Evolutionary conservation across 2,797 vertebrate species (phyloP).

Genomic region (Poliocrania exsul): DNA sequence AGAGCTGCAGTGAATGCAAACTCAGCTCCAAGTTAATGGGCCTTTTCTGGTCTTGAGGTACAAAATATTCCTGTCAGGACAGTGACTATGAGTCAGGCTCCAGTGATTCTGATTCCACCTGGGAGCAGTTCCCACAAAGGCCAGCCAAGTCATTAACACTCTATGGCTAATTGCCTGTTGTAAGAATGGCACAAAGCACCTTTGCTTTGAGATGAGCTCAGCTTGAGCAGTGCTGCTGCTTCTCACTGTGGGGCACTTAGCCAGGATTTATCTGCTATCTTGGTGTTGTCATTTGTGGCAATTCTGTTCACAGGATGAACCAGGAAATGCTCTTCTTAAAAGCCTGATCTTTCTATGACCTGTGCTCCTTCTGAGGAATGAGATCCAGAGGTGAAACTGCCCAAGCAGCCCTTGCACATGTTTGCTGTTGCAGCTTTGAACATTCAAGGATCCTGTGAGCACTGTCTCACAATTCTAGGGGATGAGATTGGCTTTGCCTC

Average conservation of each 20-base stretch:
- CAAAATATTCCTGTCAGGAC: not conserved
- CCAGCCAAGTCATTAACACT: slow-evolving; percentile 40
- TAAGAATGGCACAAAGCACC: not conserved
- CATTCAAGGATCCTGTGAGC: not conserved
- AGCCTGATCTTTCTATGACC: not conserved
- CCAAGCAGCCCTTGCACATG: not conserved
- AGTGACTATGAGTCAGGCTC: not conserved
- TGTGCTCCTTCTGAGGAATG: not conserved
- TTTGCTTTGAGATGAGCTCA: not conserved
- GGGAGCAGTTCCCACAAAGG: slow-evolving; percentile 35
- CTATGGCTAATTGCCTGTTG: slow-evolving; percentile 30
- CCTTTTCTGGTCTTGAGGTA: not conserved
- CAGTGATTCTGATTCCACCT: not conserved
- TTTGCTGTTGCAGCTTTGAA: not conserved
- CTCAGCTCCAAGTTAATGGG: slow-evolving; percentile 4
- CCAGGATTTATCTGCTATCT: not conserved
- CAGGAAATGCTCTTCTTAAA: not conserved
- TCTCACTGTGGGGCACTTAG: not conserved
- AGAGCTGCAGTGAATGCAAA: not conserved
- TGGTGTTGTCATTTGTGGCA: not conserved
- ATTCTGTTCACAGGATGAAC: not conserved
- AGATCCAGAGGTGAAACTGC: not conserved
- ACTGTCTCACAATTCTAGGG: not conserved
- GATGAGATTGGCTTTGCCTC: not conserved
- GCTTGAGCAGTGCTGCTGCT: not conserved